Base-by-base conservation (phyloP, 2,888 invertebrate species). In the Acanthopleura granulata region DNA sequence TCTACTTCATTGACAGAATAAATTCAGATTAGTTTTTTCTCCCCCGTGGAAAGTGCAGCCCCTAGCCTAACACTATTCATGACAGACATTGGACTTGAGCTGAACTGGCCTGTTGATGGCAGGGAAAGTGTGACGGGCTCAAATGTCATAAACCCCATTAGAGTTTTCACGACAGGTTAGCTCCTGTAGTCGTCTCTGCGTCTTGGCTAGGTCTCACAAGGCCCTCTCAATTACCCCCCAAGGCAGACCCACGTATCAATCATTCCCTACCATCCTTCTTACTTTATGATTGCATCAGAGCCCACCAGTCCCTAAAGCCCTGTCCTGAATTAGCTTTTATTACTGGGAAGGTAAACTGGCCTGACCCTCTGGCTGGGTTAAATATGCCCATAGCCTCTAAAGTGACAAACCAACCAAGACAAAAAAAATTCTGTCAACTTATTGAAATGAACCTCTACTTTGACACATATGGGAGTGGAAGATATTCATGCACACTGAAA, bases 71-170 rank as follows among this genome's bases (percentile, higher is more conserved):
- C 40, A 40, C 40, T 40, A 40, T 40, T 40, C 40, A 40, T 40
- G 40, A 40, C 40, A 40, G 40, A 40, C 57, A 57, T 57, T 57
- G n/a, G 18, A 22, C 57, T 1, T 18, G 3, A 12, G 22, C 57
- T 57, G n/a, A 57, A n/a, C 57, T 66, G 22, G 25, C 66, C 66
- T 15, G 22, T 66, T 27, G 29, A 66, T 27, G 29, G 66, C 29
- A 3, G 6, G 29, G 29, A 66, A 66, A 66, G 29, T 27, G 66
- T 22, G 66, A 66, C 29, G 66, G 66, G 66, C 66, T 27, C 22
- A 27, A 25, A 66, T 66, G 66, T 66, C 66, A 66, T 66, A 22
- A 66, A 66, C 66, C 66, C 29, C 29, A 66, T 66, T 66, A 66
- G 66, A 66, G 22, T 27, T 66, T 66, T 66, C 25, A 12, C 25